Evolutionary conservation across 2,888 invertebrate genomes (phyloP).

Genomic region (Endotricha flammealis): DNA sequence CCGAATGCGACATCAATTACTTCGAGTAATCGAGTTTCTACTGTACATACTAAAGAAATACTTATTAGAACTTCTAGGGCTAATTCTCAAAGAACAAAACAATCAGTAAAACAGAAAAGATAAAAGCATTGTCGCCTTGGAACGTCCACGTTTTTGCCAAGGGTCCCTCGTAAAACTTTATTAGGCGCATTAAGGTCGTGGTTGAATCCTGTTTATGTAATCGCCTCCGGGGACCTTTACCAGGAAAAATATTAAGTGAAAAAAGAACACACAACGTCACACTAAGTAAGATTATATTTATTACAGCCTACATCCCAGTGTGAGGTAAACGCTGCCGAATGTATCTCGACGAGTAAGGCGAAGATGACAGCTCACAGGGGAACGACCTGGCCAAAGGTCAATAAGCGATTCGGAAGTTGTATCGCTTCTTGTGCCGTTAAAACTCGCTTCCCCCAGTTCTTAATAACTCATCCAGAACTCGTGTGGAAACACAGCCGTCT

Average conservation of each 20-base stretch:
- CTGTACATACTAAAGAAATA: no score
- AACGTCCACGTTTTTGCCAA: slow-evolving; percentile 73
- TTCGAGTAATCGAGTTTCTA: no score
- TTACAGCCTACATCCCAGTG: slow-evolving; percentile 38
- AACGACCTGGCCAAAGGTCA: neutral
- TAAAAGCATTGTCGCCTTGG: slow-evolving; percentile 76
- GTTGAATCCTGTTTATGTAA: slow-evolving; percentile 79
- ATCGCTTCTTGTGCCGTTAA: slow-evolving; percentile 1
- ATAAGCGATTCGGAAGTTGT: neutral
- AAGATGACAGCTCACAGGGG: slow-evolving; percentile 25
- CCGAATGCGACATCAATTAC: no score
- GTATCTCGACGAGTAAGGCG: slow-evolving; percentile 33
- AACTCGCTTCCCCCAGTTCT: neutral
- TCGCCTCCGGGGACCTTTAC: slow-evolving; percentile 73
- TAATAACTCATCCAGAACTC: neutral
- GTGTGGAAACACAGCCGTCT: neutral
- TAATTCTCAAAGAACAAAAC: slow-evolving; percentile 62
- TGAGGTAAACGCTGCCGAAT: slow-evolving; percentile 33
- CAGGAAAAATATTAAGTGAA: slow-evolving; percentile 76
- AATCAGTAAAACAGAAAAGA: slow-evolving; percentile 74
- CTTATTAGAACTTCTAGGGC: slow-evolving; percentile 42
- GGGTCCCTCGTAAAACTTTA: slow-evolving; percentile 77
- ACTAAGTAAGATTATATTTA: slow-evolving; percentile 62
- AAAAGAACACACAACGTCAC: slow-evolving; percentile 68
- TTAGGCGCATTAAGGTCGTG: slow-evolving; percentile 76